phyloP scores from a whole-genome alignment of 2,113 vertebrate genomes.

The Myanophis thanlyinensis region DNA sequence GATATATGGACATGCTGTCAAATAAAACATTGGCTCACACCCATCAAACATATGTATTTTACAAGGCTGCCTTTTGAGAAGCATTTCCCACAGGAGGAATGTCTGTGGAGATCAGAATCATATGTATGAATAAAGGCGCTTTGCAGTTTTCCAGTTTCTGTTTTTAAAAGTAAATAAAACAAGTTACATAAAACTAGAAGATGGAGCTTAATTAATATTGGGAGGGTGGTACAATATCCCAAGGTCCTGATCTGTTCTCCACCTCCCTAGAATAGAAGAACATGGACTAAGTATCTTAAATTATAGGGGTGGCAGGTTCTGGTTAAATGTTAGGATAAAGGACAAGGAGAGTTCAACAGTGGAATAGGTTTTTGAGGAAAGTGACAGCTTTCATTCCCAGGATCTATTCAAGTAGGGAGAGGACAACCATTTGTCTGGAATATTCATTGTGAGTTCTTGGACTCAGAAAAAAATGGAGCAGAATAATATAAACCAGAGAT shows the following conservation, averaged over 20 bases:
- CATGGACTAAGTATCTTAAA: not conserved
- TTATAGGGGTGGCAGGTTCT: not conserved
- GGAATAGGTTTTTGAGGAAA: not conserved
- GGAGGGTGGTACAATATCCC: not conserved
- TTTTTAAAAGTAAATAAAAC: not conserved
- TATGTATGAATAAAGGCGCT: not conserved
- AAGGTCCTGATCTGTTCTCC: not conserved
- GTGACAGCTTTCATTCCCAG: not conserved
- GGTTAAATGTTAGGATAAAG: not conserved
- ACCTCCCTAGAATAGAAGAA: not conserved
- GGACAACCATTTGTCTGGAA: not conserved
- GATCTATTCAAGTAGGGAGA: not conserved
- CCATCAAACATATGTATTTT: not conserved
- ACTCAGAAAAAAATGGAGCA: not conserved
- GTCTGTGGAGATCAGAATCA: not conserved
- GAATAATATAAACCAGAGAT: not conserved
- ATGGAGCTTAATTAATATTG: not conserved
- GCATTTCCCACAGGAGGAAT: not conserved
- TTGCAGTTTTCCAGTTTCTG: not conserved
- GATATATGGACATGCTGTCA: not conserved
- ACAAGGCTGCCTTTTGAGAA: not conserved
- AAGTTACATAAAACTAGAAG: not conserved
- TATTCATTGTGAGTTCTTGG: not conserved
- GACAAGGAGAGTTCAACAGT: not conserved
- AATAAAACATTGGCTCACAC: not conserved